These are phyloP conservation scores for Acrocyrtus sp. DNA, from an alignment of 2,888 invertebrate genomes.

Conservation along the genomic window DNA sequence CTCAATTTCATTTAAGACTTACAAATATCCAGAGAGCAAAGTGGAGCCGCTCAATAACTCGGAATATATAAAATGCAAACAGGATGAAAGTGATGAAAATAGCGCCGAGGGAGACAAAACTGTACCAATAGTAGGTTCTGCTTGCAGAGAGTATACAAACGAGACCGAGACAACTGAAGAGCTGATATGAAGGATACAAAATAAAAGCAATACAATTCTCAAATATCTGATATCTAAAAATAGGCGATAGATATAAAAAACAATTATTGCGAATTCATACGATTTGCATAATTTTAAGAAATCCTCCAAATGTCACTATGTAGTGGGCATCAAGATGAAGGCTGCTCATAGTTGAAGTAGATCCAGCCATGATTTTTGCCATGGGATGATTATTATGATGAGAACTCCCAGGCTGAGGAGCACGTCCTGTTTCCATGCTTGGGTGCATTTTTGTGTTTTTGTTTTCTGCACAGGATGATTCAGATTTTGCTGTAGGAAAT, in stretches of 20 bases:
- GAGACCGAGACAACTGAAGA: conserved; percentile 78
- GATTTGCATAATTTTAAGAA: conserved; percentile 79
- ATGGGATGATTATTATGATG: conserved; percentile 21
- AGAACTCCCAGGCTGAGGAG: conserved; percentile 23
- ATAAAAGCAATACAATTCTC: too few relatives aligned
- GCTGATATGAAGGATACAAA: conserved; percentile 68
- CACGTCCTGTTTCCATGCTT: conserved; percentile 26
- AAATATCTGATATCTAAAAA: too few relatives aligned
- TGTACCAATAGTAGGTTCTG: conserved; percentile 74
- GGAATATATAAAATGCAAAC: conserved; percentile 83
- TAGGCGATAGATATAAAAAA: too few relatives aligned
- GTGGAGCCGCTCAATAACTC: conserved; percentile 84
- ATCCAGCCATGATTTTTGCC: conserved; percentile 33
- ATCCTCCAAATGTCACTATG: conserved; percentile 76
- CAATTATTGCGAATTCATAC: conserved; percentile 73
- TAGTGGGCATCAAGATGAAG: conserved; percentile 79
- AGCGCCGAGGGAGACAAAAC: conserved; percentile 82
- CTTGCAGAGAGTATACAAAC: conserved; percentile 78
- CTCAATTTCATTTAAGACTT: too few relatives aligned
- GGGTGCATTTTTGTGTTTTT: conserved; percentile 25
- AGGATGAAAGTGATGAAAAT: conserved; percentile 87
- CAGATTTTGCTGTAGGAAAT: too few relatives aligned
- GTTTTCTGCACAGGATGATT: too few relatives aligned
- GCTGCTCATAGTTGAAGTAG: conserved; percentile 33
- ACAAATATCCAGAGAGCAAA: conserved; percentile 89